phyloP scores from a whole-genome alignment of 2,113 vertebrate genomes.

The Myotis yumanensis region DNA sequence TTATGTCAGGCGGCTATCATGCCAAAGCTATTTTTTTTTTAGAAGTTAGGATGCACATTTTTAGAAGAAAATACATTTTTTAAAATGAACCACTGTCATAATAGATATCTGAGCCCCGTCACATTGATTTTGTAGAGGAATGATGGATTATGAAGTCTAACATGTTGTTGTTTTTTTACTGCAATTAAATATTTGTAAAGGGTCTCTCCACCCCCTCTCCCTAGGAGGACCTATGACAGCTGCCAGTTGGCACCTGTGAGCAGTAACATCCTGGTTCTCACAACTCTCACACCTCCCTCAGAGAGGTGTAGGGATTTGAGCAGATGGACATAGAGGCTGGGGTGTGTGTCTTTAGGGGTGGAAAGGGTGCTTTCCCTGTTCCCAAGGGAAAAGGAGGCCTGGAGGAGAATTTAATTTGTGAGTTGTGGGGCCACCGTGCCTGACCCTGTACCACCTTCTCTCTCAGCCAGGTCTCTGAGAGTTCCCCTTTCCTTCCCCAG shows the following conservation, averaged over 20 bases:
- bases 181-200: constrained; percentile 43
- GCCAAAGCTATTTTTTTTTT: constrained; percentile 38
- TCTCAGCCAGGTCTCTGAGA: background rate
- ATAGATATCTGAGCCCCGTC: constrained; percentile 25
- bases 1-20: constrained; percentile 52
- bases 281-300: background rate
- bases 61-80: constrained; percentile 51
- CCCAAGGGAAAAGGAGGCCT: background rate
- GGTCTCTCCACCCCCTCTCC: background rate
- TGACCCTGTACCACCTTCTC: background rate
- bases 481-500: background rate
- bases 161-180: background rate
- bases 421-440: background rate
- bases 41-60: constrained; percentile 22
- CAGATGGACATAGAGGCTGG: background rate
- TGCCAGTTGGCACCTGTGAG: background rate
- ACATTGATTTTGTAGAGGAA: constrained; percentile 36
- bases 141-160: constrained; percentile 38
- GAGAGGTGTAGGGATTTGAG: background rate
- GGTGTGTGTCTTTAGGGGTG: background rate
- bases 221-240: background rate
- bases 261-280: background rate
- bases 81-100: constrained; percentile 18
- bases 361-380: background rate
- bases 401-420: background rate